A percentile compares a stretch with the other conserved stretches of the same genome.
Evolutionary conservation across 2,888 invertebrate species (phyloP).

Genomic region (Watsonalla binaria): DNA sequence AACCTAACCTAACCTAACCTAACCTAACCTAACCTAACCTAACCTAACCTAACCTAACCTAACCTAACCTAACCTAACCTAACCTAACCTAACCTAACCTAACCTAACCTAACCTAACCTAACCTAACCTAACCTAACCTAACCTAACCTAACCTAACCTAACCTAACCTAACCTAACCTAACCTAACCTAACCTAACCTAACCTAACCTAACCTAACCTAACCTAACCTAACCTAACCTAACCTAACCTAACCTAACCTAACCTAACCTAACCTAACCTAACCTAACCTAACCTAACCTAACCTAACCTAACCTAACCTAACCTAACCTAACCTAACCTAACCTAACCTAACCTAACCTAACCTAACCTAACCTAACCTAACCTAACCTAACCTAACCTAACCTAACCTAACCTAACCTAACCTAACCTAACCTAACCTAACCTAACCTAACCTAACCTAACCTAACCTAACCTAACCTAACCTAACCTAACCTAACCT

Average conservation of each 20-base stretch:
- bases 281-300: conserved; percentile 14
- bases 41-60: too few species aligned
- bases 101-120: too few species aligned
- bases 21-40: too few species aligned
- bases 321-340: conserved; percentile 13
- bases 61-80: too few species aligned
- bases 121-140: too few species aligned
- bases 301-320: conserved; percentile 13
- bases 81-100: too few species aligned
- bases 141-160: too few species aligned
- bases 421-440: conserved; percentile 10
- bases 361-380: conserved; percentile 11
- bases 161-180: too few species aligned
- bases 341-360: conserved; percentile 14
- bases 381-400: conserved; percentile 8
- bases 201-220: too few species aligned
- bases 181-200: too few species aligned
- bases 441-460: conserved; percentile 11
- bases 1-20: too few species aligned
- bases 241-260: conserved; percentile 14
- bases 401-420: conserved; percentile 7
- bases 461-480: conserved; percentile 8
- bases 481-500: conserved; percentile 7
- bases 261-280: conserved; percentile 13
- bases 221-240: conserved; percentile 14